Base-by-base conservation (phyloP, 2,888 invertebrate genomes). In the Drepana falcataria region DNA sequence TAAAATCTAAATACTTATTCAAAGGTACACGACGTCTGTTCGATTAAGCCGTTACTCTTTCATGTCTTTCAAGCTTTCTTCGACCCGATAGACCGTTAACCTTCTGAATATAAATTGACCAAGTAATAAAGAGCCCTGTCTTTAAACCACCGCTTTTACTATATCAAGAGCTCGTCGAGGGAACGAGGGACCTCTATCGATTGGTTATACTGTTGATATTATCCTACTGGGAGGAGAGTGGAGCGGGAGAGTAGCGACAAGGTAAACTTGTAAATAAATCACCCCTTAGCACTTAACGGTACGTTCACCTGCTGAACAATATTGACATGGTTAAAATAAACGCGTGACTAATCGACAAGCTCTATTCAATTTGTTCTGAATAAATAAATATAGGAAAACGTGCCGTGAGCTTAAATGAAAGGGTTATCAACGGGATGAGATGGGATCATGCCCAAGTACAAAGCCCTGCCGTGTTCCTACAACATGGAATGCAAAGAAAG, bases 191-290 rank as follows among this genome's bases (percentile, higher is more conserved):
- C 69, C 72, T 65, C 65, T 72, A 66, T 75, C 73, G 68, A 57
- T 66, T 74, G 68, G 77, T 65, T 71, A 62, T 69, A 59, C 62
- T 53, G 59, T 64, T 65, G 60, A 66, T 68, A 69, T 71, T 73
- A 71, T 73, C 65, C 68, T 69, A 53, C 52, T 61, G 69, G 71
- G 71, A 68, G 71, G 61, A 21, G 21, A 21, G 21, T 21, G 1
- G 21, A 21, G 21, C 64, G 66, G 60, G 58, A 68, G 62, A 59
- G 66, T 66, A 64, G 67, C 63, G 66, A 61, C 64, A 70, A 73
- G 75, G 76, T 77, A 68, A 81, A 74, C 73, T 66, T 68, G 64
- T 73, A 77, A 79, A 84, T 84, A 86, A 84, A 86, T 85, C 81
- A 79, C 73, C 69, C 71, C 66, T 63, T 68, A 66, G 62, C 73